phyloP scores from a whole-genome alignment of 2,113 vertebrate species.

The Dicaeum eximium region DNA sequence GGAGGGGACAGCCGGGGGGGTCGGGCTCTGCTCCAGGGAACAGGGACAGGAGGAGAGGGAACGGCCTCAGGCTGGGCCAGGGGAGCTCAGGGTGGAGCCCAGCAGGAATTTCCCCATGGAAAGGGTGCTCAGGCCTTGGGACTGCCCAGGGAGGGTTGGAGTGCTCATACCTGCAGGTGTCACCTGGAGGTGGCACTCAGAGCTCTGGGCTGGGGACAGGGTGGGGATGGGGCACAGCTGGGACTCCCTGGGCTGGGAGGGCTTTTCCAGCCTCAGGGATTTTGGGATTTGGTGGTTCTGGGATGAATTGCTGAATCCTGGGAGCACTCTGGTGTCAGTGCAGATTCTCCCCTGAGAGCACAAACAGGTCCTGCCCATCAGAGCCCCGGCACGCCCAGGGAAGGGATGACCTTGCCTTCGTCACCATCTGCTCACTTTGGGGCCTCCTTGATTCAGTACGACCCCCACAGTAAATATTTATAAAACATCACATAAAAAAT shows the following conservation, averaged over 20 bases:
- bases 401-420: not conserved
- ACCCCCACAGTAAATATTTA: constrained; percentile 50
- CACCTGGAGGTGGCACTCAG: too few relatives aligned
- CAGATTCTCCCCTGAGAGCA: not conserved
- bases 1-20: not conserved
- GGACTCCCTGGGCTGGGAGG: not conserved
- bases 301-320: not conserved
- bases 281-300: fast-evolving
- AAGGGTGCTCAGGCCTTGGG: too few relatives aligned
- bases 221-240: not conserved
- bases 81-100: too few relatives aligned
- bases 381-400: not conserved
- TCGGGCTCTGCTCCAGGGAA: not conserved
- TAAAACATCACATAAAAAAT: constrained; percentile 42
- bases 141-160: too few relatives aligned
- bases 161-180: too few relatives aligned
- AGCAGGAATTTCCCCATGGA: not conserved
- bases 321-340: fast-evolving
- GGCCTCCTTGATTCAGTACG: not conserved
- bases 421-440: not conserved
- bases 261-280: not conserved
- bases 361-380: not conserved
- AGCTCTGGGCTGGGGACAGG: too few relatives aligned
- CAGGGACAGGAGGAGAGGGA: not conserved
- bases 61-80: not conserved